These are phyloP conservation scores for Andrena camellia DNA, from an alignment of 2,888 invertebrate genomes.

Conservation along the genomic window DNA sequence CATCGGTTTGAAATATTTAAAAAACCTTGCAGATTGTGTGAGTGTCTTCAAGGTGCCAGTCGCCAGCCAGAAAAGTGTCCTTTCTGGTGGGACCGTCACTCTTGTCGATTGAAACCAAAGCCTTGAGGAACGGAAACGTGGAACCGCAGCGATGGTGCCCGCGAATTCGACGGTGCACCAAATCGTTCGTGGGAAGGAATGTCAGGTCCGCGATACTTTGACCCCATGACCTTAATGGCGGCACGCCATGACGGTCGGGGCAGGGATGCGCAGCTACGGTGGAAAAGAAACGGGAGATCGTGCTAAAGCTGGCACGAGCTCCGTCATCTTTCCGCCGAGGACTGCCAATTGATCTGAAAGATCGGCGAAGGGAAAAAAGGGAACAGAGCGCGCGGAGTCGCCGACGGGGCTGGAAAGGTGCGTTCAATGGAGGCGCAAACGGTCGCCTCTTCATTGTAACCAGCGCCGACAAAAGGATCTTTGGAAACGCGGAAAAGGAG, in stretches of 20 bases:
- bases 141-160: too few relatives aligned
- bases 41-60: too few relatives aligned
- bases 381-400: constrained; percentile 15
- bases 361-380: constrained; percentile 39
- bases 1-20: too few relatives aligned
- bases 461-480: constrained; percentile 58
- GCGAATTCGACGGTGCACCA: constrained; percentile 44
- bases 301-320: constrained; percentile 41
- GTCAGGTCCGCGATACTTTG: constrained; percentile 60
- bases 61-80: too few relatives aligned
- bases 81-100: too few relatives aligned
- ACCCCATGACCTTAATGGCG: constrained; percentile 65
- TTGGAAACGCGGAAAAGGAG: constrained; percentile 56
- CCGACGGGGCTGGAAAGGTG: constrained; percentile 48
- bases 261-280: constrained; percentile 45
- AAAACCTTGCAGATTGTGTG: too few relatives aligned
- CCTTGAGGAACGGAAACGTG: too few relatives aligned
- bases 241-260: constrained; percentile 44
- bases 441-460: constrained; percentile 54
- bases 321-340: constrained; percentile 37
- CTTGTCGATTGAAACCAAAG: too few relatives aligned
- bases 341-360: constrained; percentile 44
- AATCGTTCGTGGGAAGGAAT: constrained; percentile 60
- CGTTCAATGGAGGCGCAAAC: constrained; percentile 54
- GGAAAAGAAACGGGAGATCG: constrained; percentile 22